phyloP scores from a whole-genome alignment of 2,797 vertebrate genomes.

The Mus spretus region DNA sequence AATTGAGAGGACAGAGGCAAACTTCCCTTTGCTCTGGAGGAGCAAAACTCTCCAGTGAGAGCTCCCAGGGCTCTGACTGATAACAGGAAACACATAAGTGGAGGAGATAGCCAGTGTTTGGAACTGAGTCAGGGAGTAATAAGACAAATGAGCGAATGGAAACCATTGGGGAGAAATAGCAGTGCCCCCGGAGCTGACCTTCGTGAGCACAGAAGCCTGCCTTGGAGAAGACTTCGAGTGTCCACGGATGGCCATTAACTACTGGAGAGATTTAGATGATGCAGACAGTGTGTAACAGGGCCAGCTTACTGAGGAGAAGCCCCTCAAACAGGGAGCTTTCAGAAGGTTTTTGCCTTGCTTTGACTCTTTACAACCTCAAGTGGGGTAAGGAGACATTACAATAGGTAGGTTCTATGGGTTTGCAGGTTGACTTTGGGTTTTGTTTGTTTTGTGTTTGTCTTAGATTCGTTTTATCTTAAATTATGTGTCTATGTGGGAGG shows the following conservation, averaged over 20 bases:
- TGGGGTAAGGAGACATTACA: no score
- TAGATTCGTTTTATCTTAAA: neutral
- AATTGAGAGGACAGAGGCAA: neutral
- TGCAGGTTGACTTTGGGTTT: neutral
- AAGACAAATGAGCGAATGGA: constrained; percentile 22
- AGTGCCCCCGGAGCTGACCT: neutral
- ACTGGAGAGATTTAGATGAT: neutral
- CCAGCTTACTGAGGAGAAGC: neutral
- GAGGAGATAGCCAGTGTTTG: constrained; percentile 22
- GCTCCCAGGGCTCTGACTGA: neutral
- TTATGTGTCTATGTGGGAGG: neutral
- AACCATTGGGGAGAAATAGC: neutral
- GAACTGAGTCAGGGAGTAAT: constrained; percentile 52
- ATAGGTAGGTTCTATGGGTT: neutral
- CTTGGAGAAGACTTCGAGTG: neutral
- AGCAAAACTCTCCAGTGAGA: neutral
- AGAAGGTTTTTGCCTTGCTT: constrained; percentile 21
- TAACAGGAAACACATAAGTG: constrained; percentile 41
- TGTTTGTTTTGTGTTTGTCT: neutral
- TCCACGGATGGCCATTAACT: rapidly evolving
- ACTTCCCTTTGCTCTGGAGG: neutral
- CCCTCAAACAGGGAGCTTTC: neutral
- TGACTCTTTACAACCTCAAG: neutral
- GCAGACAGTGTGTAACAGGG: neutral
- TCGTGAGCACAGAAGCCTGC: neutral